Percentiles rank a stretch among this genome's conserved stretches.
Conservation (phyloP, 37 sponge, comb jelly and placozoan species). For the Trichoplax adhaerens region DNA sequence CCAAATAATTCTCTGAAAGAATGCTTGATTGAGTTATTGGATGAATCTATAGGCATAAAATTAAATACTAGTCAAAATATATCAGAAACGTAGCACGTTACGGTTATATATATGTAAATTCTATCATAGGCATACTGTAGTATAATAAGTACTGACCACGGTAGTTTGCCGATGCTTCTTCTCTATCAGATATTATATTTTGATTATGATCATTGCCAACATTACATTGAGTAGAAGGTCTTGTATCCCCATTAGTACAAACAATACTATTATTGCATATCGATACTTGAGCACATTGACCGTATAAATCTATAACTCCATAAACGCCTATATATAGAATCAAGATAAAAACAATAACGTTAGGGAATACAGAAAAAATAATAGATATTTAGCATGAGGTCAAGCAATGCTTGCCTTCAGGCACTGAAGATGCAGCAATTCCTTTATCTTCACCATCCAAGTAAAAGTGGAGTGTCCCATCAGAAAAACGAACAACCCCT, state of each 20-base stretch:
- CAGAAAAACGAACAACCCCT: conserved; percentile 9
- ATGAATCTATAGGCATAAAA: too few species aligned
- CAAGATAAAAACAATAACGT: background rate
- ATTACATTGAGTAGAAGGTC: background rate
- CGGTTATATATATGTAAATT: too few species aligned
- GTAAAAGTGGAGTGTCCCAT: conserved; percentile 24
- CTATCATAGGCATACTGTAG: background rate
- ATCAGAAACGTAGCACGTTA: too few species aligned
- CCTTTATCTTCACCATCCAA: conserved; percentile 12
- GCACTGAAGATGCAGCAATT: background rate
- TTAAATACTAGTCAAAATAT: too few species aligned
- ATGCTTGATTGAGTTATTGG: too few species aligned
- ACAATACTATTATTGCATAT: too few species aligned
- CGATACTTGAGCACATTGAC: conserved; percentile 10
- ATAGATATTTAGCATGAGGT: too few species aligned
- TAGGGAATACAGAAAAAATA: too few species aligned
- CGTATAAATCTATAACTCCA: conserved; percentile 10
- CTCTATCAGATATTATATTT: background rate
- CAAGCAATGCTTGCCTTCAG: too few species aligned
- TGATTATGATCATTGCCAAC: background rate
- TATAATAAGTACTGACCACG: background rate
- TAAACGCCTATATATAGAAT: conserved; percentile 2
- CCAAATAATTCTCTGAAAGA: background rate
- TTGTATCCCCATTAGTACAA: background rate
- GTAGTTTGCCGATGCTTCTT: background rate